Conservation (phyloP, 1,140 invertebrate genomes). For the Watersipora subatra region DNA sequence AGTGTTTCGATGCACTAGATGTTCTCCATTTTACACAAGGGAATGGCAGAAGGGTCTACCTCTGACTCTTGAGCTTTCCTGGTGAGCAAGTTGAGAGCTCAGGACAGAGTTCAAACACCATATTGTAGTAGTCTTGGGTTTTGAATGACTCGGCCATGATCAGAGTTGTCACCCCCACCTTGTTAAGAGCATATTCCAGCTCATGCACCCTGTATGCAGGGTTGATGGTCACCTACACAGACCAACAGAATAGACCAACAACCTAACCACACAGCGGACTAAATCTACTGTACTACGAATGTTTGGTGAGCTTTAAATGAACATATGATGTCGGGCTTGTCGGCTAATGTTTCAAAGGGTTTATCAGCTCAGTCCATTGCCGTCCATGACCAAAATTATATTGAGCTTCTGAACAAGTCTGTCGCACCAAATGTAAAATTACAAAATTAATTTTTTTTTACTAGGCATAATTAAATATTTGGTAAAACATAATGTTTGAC, state of each 20-base stretch:
- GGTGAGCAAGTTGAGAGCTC: constrained; percentile 25
- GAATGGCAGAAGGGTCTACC: no score
- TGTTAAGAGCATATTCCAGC: constrained; percentile 62
- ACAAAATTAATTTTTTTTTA: no score
- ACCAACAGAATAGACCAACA: neutral
- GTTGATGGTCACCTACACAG: constrained; percentile 58
- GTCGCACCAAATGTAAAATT: no score
- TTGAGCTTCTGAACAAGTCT: no score
- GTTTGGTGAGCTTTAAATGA: neutral
- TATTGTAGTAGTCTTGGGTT: constrained; percentile 57
- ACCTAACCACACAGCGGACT: neutral
- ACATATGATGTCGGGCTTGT: neutral
- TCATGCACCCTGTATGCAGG: constrained; percentile 64
- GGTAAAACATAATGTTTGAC: no score
- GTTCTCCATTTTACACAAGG: no score
- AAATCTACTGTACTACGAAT: neutral
- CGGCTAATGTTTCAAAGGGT: neutral
- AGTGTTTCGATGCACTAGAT: no score
- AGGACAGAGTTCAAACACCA: constrained; percentile 44
- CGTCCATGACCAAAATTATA: no score
- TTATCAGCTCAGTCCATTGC: neutral
- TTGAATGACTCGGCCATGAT: constrained; percentile 53
- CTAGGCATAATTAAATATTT: no score
- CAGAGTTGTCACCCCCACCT: constrained; percentile 51
- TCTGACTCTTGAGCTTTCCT: constrained; percentile 19